phyloP scores from a whole-genome alignment of 2,888 invertebrate genomes.

The Magallana nippona region DNA sequence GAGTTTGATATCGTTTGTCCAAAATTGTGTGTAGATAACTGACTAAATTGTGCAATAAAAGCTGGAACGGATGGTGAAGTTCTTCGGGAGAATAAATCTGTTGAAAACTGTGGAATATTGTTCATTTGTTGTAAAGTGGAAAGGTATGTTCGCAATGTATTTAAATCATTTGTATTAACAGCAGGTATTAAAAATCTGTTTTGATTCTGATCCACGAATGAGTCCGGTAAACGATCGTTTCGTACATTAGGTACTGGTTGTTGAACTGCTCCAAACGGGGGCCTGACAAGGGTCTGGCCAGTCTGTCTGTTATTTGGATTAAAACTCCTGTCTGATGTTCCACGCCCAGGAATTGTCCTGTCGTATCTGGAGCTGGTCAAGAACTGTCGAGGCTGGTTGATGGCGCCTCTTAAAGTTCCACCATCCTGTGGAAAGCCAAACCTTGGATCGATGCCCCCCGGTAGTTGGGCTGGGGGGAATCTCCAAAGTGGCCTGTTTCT shows the following conservation, averaged over 20 bases:
- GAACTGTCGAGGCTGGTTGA: not conserved
- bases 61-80: not conserved
- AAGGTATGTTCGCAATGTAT: not conserved
- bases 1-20: not conserved
- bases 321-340: not conserved
- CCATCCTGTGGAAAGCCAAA: not conserved
- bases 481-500: not conserved
- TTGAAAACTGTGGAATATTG: not conserved
- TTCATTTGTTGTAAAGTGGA: slow-evolving; percentile 1
- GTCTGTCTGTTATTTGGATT: slow-evolving; percentile 1
- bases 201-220: not conserved
- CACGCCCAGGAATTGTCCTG: not conserved
- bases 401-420: not conserved
- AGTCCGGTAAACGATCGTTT: not conserved
- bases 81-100: not conserved
- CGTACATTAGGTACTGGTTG: not conserved
- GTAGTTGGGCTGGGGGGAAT: not conserved
- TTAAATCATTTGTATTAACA: not conserved
- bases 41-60: not conserved
- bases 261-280: slow-evolving; percentile 8
- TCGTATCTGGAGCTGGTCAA: not conserved
- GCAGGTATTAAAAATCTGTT: not conserved
- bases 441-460: not conserved
- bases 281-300: not conserved
- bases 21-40: not conserved